A percentile compares a stretch with the other conserved stretches of the same genome.
Conservation (phyloP, 2,113 vertebrate genomes). For the Callorhinus ursinus region DNA sequence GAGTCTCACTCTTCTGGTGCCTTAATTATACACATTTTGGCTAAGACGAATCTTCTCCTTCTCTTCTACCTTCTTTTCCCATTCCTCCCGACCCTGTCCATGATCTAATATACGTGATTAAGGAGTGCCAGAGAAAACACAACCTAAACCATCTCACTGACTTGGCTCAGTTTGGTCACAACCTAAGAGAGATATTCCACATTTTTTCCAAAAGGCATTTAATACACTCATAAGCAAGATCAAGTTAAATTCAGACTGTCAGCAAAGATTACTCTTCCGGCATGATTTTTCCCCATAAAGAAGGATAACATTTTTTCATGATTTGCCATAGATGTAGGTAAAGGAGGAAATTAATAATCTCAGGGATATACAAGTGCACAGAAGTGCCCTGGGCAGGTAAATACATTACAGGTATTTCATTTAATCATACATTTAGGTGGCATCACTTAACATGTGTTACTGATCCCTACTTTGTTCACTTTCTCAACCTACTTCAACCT, state of each 20-base stretch:
- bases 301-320: background rate
- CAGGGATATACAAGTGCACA: background rate
- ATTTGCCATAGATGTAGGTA: background rate
- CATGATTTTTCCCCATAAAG: background rate
- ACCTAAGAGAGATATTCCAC: background rate
- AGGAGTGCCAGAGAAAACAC: background rate
- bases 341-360: background rate
- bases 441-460: background rate
- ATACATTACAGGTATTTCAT: background rate
- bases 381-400: too few species aligned
- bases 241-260: background rate
- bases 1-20: background rate
- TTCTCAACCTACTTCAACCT: background rate
- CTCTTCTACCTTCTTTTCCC: background rate
- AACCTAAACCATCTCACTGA: background rate
- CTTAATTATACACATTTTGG: background rate
- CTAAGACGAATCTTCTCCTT: background rate
- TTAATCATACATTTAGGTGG: background rate
- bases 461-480: background rate
- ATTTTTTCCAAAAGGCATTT: background rate
- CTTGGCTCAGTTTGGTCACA: background rate
- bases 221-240: background rate
- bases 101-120: background rate
- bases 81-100: background rate
- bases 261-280: background rate